Evolutionary conservation across 1,140 invertebrate species (phyloP).

Genomic region (Matsumurasca onukii): DNA sequence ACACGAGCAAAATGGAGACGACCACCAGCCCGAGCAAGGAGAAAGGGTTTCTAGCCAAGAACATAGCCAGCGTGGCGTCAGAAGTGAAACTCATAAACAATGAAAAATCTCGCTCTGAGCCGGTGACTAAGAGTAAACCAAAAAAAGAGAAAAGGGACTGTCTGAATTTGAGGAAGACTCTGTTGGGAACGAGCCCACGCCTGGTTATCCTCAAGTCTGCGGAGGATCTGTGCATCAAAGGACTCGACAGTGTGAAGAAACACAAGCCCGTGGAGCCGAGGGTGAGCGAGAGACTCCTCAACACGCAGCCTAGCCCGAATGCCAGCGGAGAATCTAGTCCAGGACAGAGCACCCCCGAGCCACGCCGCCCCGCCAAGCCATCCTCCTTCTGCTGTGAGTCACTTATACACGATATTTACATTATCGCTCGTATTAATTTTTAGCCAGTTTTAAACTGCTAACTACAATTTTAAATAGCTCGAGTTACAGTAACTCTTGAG

Average conservation of each 20-base stretch:
- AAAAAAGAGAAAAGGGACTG: slow-evolving; percentile 25
- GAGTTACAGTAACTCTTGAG: no score
- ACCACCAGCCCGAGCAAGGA: no score
- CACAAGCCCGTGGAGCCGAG: not conserved
- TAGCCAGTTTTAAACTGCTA: no score
- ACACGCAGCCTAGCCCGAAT: not conserved
- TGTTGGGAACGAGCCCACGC: slow-evolving; percentile 22
- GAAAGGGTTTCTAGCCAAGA: not conserved
- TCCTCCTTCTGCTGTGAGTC: slow-evolving; percentile 15
- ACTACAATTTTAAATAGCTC: no score
- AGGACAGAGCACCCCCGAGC: not conserved
- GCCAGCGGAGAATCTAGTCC: not conserved
- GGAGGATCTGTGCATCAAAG: slow-evolving; percentile 29
- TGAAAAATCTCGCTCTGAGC: slow-evolving; percentile 6
- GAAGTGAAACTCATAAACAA: slow-evolving; percentile 10
- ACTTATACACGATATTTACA: no score
- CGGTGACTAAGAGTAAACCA: slow-evolving; percentile 2
- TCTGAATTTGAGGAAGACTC: slow-evolving; percentile 24
- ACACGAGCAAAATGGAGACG: no score
- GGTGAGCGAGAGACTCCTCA: slow-evolving; percentile 11
- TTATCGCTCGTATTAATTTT: no score
- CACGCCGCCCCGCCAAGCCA: not conserved
- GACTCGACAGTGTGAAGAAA: slow-evolving; percentile 26
- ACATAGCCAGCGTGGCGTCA: not conserved
- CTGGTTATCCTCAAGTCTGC: slow-evolving; percentile 27